Evolutionary conservation across 2,888 invertebrate genomes (phyloP).

Genomic region (Pterostichus niger): DNA sequence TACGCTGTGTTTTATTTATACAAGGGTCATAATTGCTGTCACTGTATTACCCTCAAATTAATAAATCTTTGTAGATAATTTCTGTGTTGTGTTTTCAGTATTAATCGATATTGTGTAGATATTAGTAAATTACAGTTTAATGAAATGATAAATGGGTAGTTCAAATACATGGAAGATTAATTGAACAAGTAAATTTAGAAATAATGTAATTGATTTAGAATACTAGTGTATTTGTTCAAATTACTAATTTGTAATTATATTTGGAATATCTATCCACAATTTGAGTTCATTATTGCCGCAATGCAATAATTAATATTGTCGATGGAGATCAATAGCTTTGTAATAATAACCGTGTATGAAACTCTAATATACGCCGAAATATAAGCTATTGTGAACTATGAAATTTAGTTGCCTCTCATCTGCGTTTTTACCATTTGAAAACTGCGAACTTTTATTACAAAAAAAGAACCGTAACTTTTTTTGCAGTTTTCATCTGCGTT

Average conservation of each 20-base stretch:
- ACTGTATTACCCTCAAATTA: too few relatives aligned
- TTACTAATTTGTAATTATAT: constrained; percentile 57
- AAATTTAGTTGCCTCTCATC: not conserved
- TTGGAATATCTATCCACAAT: constrained; percentile 38
- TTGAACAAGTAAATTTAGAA: constrained; percentile 40
- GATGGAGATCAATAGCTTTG: constrained; percentile 51
- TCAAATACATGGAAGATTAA: constrained; percentile 40
- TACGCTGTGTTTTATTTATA: too few relatives aligned
- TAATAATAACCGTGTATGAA: constrained; percentile 55
- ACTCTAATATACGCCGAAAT: constrained; percentile 29
- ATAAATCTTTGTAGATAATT: too few relatives aligned
- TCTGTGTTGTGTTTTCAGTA: constrained; percentile 1
- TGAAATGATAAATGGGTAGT: constrained; percentile 26
- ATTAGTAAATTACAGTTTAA: constrained; percentile 32
- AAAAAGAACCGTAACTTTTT: not conserved
- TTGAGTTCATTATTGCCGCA: constrained; percentile 60
- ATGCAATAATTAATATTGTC: constrained; percentile 53
- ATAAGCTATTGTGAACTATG: not conserved
- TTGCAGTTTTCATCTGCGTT: not conserved
- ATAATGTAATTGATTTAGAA: constrained; percentile 53
- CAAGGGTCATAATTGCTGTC: too few relatives aligned
- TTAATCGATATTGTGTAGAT: constrained; percentile 18
- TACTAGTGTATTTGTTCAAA: constrained; percentile 42
- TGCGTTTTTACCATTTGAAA: not conserved
- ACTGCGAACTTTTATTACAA: not conserved